Base-by-base conservation (phyloP, 2,113 vertebrate genomes). In the Bungarus multicinctus region DNA sequence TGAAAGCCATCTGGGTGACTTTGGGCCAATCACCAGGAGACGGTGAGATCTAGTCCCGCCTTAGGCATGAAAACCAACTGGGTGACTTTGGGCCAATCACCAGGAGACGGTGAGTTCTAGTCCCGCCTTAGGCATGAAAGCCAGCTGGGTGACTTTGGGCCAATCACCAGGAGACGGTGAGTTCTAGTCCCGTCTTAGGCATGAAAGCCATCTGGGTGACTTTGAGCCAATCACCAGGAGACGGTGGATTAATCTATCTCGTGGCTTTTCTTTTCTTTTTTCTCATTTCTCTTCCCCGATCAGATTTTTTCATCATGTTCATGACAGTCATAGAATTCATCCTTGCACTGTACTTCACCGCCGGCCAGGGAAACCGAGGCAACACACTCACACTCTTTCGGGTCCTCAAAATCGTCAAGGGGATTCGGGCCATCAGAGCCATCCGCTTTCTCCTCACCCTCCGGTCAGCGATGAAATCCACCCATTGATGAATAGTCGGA, bases 271-370 rank as follows among this genome's bases (percentile, higher is more conserved):
- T n/a, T 27, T 27, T 1, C 1, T 50, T 8, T 34, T 1, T 39
- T 45, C 39, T 2, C 60, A 93, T 50, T 55, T n/a, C 53, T 88
- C 20, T 43, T 55, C n/a, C 50, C 43, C 74, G 81, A 27, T 1
- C 95, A 96, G 97, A 97, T 85, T 96, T 97, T 93, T 93, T 96
- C 94, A 97, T 97, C 92, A 60, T 97, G 95, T 0, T 90, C 87
- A 92, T 95, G 90, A 95, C 95, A 0, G 1, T 94, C 0, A 22
- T 97, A 88, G 97, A 97, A 85, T 97, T 97, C 20, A 0, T 87
- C 4, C 90, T 97, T 0, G 30, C 95, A 2, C 95, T 97, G 39
- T 2, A 92, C 34, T 88, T 94, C 39, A 30, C 74, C 18, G n/a
- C 87, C 14, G 54, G 90, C 14, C 39, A 60, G 30, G 91, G 1